Conservation (phyloP, 1,140 invertebrate genomes). For the Popillia japonica region DNA sequence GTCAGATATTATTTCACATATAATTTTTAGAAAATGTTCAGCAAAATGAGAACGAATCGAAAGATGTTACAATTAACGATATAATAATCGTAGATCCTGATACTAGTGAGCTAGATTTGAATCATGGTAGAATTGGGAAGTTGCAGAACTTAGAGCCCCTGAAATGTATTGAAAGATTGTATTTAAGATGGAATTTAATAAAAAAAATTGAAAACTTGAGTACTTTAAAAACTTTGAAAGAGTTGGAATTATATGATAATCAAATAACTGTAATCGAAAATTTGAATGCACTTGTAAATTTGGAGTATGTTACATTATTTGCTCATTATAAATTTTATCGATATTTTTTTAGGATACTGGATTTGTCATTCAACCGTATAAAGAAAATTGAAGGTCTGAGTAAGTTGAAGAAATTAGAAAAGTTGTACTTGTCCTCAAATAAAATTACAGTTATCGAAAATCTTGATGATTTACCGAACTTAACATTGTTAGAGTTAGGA, state of each 20-base stretch:
- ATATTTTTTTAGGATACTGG: slow-evolving; percentile 75
- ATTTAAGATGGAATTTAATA: slow-evolving; percentile 93
- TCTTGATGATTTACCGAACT: slow-evolving; percentile 78
- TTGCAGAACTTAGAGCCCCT: slow-evolving; percentile 84
- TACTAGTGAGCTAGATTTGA: slow-evolving; percentile 79
- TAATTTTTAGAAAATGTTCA: background rate
- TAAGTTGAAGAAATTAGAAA: slow-evolving; percentile 81
- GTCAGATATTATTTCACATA: background rate
- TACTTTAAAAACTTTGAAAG: slow-evolving; percentile 76
- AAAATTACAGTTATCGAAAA: slow-evolving; percentile 94
- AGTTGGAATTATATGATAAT: slow-evolving; percentile 97
- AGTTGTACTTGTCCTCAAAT: slow-evolving; percentile 93
- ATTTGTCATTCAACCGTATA: slow-evolving; percentile 97
- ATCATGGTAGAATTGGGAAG: slow-evolving; percentile 84
- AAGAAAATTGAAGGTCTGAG: slow-evolving; percentile 88
- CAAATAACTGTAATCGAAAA: slow-evolving; percentile 92
- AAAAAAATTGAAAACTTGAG: slow-evolving; percentile 92
- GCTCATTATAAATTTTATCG: slow-evolving; percentile 23
- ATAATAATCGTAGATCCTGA: slow-evolving; percentile 58
- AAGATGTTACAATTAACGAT: slow-evolving; percentile 55
- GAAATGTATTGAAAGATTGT: slow-evolving; percentile 78
- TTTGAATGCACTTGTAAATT: slow-evolving; percentile 83
- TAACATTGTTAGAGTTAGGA: slow-evolving; percentile 91
- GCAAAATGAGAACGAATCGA: background rate
- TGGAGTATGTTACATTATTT: slow-evolving; percentile 78